phyloP scores from a whole-genome alignment of 2,888 invertebrate genomes.

The Thera britannica region DNA sequence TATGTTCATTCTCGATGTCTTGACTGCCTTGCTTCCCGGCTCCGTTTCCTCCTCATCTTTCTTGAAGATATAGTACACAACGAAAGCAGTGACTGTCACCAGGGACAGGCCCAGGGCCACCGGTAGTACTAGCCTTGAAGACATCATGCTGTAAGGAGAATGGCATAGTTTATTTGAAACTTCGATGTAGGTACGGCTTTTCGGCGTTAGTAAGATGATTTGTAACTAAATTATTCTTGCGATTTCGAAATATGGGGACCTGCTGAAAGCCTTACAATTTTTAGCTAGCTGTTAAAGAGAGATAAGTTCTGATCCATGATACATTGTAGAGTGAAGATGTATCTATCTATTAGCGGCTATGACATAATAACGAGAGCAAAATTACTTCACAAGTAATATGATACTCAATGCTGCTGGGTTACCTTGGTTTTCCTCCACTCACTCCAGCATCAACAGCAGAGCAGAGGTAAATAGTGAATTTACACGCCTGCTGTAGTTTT shows the following conservation, averaged over 20 bases:
- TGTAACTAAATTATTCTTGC: background rate
- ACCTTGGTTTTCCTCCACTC: constrained; percentile 28
- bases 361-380: constrained; percentile 77
- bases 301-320: constrained; percentile 13
- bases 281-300: background rate
- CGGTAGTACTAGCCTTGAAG: constrained; percentile 77
- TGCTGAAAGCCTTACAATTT: background rate
- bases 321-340: constrained; percentile 23
- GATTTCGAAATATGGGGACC: background rate
- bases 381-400: constrained; percentile 75
- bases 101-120: constrained; percentile 87
- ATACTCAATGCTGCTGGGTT: constrained; percentile 53
- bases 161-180: background rate
- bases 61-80: constrained; percentile 88
- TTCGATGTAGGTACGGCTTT: background rate
- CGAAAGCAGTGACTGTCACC: constrained; percentile 88
- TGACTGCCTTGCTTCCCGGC: constrained; percentile 56
- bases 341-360: constrained; percentile 74
- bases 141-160: constrained; percentile 61
- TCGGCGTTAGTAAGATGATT: background rate
- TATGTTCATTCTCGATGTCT: constrained; percentile 67
- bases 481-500: constrained; percentile 18
- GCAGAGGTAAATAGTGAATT: background rate
- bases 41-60: constrained; percentile 84
- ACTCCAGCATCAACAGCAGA: constrained; percentile 9